Evolutionary conservation across 2,888 invertebrate genomes (phyloP).

Genomic region (Myopa testacea): DNA sequence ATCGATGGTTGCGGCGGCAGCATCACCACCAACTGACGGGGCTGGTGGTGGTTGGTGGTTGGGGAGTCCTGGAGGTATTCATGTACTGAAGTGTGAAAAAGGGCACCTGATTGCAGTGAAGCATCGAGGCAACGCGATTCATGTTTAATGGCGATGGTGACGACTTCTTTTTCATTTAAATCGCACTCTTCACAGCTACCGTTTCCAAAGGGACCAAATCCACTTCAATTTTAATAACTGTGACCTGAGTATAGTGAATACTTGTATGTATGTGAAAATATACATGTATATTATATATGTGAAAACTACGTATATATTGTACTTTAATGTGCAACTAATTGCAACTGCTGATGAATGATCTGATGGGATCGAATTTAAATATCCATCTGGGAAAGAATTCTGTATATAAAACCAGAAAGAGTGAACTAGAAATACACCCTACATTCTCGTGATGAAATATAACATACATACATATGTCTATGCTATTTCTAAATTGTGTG

Average conservation of each 20-base stretch:
- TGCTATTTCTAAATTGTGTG: too few species aligned
- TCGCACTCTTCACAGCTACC: constrained; percentile 25
- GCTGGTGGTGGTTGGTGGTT: background rate
- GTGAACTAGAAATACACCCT: background rate
- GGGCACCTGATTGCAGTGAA: constrained; percentile 5
- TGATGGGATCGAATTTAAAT: too few species aligned
- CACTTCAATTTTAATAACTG: background rate
- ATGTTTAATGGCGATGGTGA: constrained; percentile 12
- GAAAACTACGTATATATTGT: too few species aligned
- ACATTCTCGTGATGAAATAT: too few species aligned
- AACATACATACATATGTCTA: too few species aligned
- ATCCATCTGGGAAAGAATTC: too few species aligned
- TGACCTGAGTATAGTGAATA: background rate
- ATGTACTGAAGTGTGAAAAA: constrained; percentile 23
- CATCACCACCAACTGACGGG: background rate
- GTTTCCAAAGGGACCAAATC: background rate
- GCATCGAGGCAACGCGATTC: background rate
- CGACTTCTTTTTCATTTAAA: constrained; percentile 16
- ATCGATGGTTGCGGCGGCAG: constrained; percentile 4
- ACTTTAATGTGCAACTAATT: too few species aligned
- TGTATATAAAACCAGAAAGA: background rate
- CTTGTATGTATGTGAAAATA: background rate
- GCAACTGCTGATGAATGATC: too few species aligned
- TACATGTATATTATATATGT: too few species aligned
- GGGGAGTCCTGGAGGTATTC: constrained; percentile 12